Evolutionary conservation across 1,140 invertebrate species (phyloP), one percentile per base, ranked within the genome.

Genomic region (Wiebesia pumilae): DNA sequence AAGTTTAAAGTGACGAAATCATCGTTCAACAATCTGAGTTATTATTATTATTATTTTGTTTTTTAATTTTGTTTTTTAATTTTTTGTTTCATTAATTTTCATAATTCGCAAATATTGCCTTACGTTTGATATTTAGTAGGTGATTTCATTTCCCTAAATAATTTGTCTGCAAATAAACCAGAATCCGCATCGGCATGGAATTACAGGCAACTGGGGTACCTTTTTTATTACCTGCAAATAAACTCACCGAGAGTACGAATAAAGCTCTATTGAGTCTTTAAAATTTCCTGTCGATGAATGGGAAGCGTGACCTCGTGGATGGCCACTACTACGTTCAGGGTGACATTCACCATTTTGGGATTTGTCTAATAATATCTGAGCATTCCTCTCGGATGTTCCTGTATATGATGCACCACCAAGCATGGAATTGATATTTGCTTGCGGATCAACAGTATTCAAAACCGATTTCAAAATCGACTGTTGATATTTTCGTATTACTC

Each of bases 241-340:
- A 21, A 58, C n/a, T 54, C 71, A 84, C 83, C 83, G 80, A 6
- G 58, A 67, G 12, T 27, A 40, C 0, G 86, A 87, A 35, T 87
- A 87, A n/a, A 12, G 62, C n/a, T 87, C 85, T 3, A 82, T 27
- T 0, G 65, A 73, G 27, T 82, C 71, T 19, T 3, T 27, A 0
- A 27, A 3, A 6, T 51, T 24, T 14, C 0, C n/a, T 0, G 24
- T 51, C 10, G 3, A 16, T 12, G 51, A 21, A 51, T 65, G 43
- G 7, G 81, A 87, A 0, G 86, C 81, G 24, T 87, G 86, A 3
- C 81, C 81, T 27, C 86, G 43, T 0, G 86, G 75, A 73, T 87
- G 86, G 0, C 86, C 86, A 0, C 30, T 24, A 30, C 30, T 6
- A 3, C 65, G 58, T 0, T 87, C 75, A 6, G 86, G 86, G 47